Evolutionary conservation across 2,888 invertebrate genomes (phyloP), one percentile per base, ranked within the genome.

Genomic region (Phortica okadai): DNA sequence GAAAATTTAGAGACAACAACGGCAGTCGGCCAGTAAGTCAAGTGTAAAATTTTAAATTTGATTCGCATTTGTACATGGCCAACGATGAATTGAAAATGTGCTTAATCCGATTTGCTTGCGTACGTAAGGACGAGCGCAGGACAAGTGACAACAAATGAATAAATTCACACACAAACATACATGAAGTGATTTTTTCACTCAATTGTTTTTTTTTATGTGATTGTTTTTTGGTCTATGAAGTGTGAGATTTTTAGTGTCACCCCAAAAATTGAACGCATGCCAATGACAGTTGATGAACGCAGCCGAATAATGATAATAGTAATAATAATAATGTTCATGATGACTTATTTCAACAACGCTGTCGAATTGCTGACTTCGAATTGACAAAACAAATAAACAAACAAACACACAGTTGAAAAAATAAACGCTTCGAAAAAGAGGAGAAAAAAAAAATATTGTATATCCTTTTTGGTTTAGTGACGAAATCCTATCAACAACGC

Each of bases 21-120:
- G 56, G 14, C 54, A 25, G 16, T 11, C 62, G 4, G 21, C 7
- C 1, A 50, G 81, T 86, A 91, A 91, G 91, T 91, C 91, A 90
- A 91, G 91, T 91, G 91, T 89, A 88, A 91, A 91, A 91, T 91
- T 91, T 91, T 91, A 91, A 91, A 91, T 91, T 91, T 91, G 89
- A 87, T 90, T 90, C 89, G 89, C 91, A 90, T 89, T 90, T 90
- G 83, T 82, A 84, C 87, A 89, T 88, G 75, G 25, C 81, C 25
- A 74, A 44, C 78, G 72, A 67, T 90, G 85, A 88, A 89, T 85
- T 79, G 85, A 87, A 84, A 90, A 91, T 90, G 33, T 90, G 89
- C 89, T 86, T 91, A 91, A 91, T 90, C 91, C 88, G 91, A 90
- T 91, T 91, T 90, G 83, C 82, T 83, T 11, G 56, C 3, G 70